Evolutionary conservation across 53 echinoderm and acorn worm species (phyloP).

Genomic region (Echinarachnius parma): DNA sequence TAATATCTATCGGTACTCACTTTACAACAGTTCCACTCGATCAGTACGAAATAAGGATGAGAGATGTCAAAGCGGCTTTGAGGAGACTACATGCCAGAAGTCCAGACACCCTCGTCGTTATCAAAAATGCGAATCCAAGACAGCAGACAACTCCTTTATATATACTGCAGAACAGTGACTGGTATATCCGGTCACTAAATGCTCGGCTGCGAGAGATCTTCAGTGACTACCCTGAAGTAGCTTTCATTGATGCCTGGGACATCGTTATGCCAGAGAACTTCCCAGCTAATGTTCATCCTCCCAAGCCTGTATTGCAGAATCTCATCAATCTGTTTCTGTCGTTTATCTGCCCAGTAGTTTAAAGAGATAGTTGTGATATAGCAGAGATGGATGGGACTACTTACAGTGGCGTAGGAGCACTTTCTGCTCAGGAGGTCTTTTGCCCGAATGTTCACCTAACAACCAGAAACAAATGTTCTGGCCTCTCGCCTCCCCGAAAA

Average conservation of each 20-base stretch:
- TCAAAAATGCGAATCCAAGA: conserved; percentile 63
- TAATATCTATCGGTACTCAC: conserved; percentile 54
- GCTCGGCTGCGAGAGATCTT: conserved; percentile 48
- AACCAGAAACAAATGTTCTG: no score
- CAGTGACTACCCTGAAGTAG: conserved; percentile 30
- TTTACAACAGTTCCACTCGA: conserved; percentile 34
- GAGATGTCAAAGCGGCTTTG: conserved; percentile 48
- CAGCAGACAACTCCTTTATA: conserved; percentile 3
- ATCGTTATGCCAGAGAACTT: conserved; percentile 44
- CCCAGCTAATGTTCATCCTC: conserved; percentile 47
- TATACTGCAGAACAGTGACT: conserved; percentile 40
- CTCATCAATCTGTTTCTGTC: no score
- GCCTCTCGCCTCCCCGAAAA: no score
- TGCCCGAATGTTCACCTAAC: no score
- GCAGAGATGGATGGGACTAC: no score
- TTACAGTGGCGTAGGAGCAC: no score
- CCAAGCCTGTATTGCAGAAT: no score
- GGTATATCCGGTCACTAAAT: conserved; percentile 43
- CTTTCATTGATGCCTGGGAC: conserved; percentile 63
- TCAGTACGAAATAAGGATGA: conserved; percentile 40
- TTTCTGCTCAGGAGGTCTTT: no score
- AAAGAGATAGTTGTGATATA: no score
- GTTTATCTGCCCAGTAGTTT: no score
- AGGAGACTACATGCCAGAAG: conserved; percentile 36
- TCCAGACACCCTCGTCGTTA: conserved; percentile 50